Evolutionary conservation across 2,797 vertebrate genomes (phyloP), one percentile per base, ranked within the genome.

Genomic region (Simalia tracyae): DNA sequence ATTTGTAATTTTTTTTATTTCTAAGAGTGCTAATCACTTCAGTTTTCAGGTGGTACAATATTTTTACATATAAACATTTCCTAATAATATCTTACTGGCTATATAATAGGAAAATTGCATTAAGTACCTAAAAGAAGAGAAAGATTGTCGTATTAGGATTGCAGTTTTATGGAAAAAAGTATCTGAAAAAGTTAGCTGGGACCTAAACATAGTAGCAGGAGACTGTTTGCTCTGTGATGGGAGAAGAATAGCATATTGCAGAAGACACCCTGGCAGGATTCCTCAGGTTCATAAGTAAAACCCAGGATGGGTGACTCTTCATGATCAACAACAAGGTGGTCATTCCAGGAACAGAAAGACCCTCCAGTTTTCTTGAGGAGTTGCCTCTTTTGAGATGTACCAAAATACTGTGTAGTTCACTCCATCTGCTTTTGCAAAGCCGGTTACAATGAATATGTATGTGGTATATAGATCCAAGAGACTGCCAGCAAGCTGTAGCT

Each of bases 31-130:
- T 86, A 61, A 19, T 46, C 2, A 22, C 26, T 46, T 86, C 11
- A 0, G 36, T n/a, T 91, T 0, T 81, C 61, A 26, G 1, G 61
- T 28, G 63, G 91, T 36, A 42, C 61, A 91, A 92, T 36, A 4
- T 84, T 66, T 84, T 90, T 92, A 42, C 93, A 66, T 91, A 63
- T 91, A 81, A 63, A 92, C 22, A 7, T 50, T 91, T 89, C 46
- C 90, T 76, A 91, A 66, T 28, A 19, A 81, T 88, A 12, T 19
- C 84, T 64, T 59, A 93, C 0, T 5, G 42, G 24, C 88, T 91
- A 28, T 61, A 12, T 28, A 64, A 28, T 84, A 84, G 46, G 24
- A 84, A 89, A 31, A 4, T 57, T 92, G 50, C 31, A 54, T 31
- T 88, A n/a, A 63, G 22, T 50, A n/a, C 11, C 11, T 7, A 22